Conservation (phyloP, 2,797 vertebrate genomes). For the Ambastaia sidthimunki region DNA sequence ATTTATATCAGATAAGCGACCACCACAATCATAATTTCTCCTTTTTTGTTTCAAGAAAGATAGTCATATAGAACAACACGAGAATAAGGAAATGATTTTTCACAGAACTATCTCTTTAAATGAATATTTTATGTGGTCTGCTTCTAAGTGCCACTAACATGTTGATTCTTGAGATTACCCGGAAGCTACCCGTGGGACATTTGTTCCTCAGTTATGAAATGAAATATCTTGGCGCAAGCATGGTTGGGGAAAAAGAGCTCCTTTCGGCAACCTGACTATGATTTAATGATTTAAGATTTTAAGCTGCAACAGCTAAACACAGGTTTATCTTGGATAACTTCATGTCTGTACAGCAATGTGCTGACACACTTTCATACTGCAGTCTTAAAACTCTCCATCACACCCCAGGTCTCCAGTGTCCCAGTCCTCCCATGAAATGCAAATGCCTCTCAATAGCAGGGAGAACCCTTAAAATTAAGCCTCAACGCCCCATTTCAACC, state of each 20-base stretch:
- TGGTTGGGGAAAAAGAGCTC: not conserved
- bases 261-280: not conserved
- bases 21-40: too few relatives aligned
- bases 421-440: constrained; percentile 65
- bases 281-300: not conserved
- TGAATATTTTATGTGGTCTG: not conserved
- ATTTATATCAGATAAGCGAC: too few relatives aligned
- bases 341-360: constrained; percentile 19
- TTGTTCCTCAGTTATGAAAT: constrained; percentile 7
- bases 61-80: not conserved
- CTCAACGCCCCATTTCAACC: constrained; percentile 39
- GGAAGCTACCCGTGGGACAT: not conserved
- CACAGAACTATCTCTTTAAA: not conserved
- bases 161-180: constrained; percentile 14
- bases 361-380: constrained; percentile 49
- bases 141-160: not conserved
- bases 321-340: constrained; percentile 1
- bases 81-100: not conserved
- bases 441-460: constrained; percentile 66
- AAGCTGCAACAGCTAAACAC: constrained; percentile 27
- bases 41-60: too few relatives aligned
- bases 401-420: constrained; percentile 48
- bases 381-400: constrained; percentile 38
- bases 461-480: constrained; percentile 71
- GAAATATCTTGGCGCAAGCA: not conserved